A percentile compares a stretch with the other conserved stretches of the same genome.
phyloP scores from a whole-genome alignment of 2,888 invertebrate genomes.

The Dynastes hyllus region DNA sequence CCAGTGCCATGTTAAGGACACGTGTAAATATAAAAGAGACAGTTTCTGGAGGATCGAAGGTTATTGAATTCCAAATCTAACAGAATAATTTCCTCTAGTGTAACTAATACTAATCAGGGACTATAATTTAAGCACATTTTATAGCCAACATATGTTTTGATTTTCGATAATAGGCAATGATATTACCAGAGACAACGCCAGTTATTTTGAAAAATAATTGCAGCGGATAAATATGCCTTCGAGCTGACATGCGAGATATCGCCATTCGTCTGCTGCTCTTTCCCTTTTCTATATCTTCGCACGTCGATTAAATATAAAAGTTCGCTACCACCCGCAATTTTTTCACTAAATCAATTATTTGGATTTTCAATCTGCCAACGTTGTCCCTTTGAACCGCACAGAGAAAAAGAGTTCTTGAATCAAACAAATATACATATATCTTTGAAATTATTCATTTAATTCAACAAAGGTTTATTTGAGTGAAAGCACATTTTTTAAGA shows the following conservation, averaged over 20 bases:
- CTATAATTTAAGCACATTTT: background rate
- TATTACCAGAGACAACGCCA: constrained; percentile 24
- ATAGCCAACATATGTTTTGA: constrained; percentile 22
- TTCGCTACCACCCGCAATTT: constrained; percentile 20
- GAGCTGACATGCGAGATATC: constrained; percentile 30
- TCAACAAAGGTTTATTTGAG: too few relatives aligned
- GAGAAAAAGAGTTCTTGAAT: too few relatives aligned
- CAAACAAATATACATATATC: too few relatives aligned
- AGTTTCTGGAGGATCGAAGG: too few relatives aligned
- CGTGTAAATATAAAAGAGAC: too few relatives aligned
- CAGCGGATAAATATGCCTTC: constrained; percentile 39
- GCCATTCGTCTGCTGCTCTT: constrained; percentile 10
- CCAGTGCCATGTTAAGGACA: too few relatives aligned
- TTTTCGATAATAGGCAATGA: background rate
- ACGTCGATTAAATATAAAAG: background rate
- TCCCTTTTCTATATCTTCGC: background rate
- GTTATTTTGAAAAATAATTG: constrained; percentile 37
- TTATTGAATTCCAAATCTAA: too few relatives aligned
- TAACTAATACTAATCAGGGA: background rate
- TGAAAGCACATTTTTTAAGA: too few relatives aligned
- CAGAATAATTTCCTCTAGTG: too few relatives aligned
- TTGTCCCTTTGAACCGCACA: background rate
- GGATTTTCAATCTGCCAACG: background rate
- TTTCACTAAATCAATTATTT: constrained; percentile 10
- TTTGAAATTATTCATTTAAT: too few relatives aligned